phyloP scores from a whole-genome alignment of 2,797 vertebrate species.

The Phalloptychus januarius region DNA sequence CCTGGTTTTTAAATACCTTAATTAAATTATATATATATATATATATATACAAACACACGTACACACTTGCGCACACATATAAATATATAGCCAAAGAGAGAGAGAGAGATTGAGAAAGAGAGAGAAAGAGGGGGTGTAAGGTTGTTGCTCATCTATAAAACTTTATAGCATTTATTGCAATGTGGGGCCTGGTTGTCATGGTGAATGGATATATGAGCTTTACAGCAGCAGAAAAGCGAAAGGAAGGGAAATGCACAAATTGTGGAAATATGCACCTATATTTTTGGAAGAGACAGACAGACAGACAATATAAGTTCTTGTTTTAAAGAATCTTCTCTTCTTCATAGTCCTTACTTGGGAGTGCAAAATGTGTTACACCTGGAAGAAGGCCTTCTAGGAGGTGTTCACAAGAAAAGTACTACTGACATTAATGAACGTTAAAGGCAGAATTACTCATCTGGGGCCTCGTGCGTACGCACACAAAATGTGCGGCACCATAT shows the following conservation, averaged over 20 bases:
- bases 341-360: too few relatives aligned
- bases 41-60: too few relatives aligned
- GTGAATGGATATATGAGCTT: conserved; percentile 77
- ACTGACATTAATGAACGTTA: too few relatives aligned
- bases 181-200: conserved; percentile 77
- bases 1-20: too few relatives aligned
- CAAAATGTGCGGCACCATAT: too few relatives aligned
- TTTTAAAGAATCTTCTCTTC: neutral
- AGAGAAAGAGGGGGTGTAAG: conserved; percentile 16
- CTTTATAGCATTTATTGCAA: conserved; percentile 77
- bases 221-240: conserved; percentile 34
- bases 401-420: too few relatives aligned
- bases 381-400: too few relatives aligned
- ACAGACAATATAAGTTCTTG: conserved; percentile 6
- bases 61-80: too few relatives aligned
- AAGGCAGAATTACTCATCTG: too few relatives aligned
- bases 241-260: conserved; percentile 38
- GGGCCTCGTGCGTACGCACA: too few relatives aligned
- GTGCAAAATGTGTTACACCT: too few relatives aligned
- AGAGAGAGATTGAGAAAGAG: conserved; percentile 19
- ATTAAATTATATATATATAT: too few relatives aligned
- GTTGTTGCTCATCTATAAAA: conserved; percentile 72
- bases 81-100: neutral
- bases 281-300: neutral
- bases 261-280: conserved; percentile 28